Evolutionary conservation across 2,888 invertebrate species (phyloP), one percentile per base, ranked within the genome.

Genomic region (Macaria liturata): DNA sequence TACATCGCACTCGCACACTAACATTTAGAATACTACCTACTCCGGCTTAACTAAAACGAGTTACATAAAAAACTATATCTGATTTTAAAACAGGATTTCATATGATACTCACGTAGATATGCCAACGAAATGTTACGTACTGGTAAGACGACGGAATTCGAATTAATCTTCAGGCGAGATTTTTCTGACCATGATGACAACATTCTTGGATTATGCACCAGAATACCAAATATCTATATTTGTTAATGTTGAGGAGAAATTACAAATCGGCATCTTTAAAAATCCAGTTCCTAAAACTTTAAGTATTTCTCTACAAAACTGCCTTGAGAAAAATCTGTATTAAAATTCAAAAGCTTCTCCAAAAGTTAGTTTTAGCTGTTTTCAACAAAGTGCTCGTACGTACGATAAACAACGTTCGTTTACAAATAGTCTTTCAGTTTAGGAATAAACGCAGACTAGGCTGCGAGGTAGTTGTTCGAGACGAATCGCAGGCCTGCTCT

Each of bases 401-500:
- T 46, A 49, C 46, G 31, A 53, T 60, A 60, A 60, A 60, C 59
- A 60, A 49, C 46, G 52, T 67, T 65, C 66, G 72, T 76, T 76
- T 71, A 74, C 72, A 74, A 75, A 74, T 68, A 72, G 64, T 64
- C 69, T 59, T 70, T 66, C 66, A 71, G 63, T 73, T 76, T 65
- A 65, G 68, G 67, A 69, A 68, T 66, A 72, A 72, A 75, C 71
- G 75, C 5, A 73, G 71, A 76, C 69, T 77, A 72, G 74, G 71
- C 73, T 72, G 72, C 56, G 59, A 70, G 74, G 68, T 65, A 71
- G 69, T 74, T 73, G 76, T 68, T 77, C 71, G 79, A 85, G 86
- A 86, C 80, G 81, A 78, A 83, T 74, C 71, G 78, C 86, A 84
- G 85, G 74, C 86, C 66, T 72, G 76, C 76, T 84, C 88, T 88